Conservation (phyloP, 2,888 invertebrate genomes). For the Watsonalla binaria region DNA sequence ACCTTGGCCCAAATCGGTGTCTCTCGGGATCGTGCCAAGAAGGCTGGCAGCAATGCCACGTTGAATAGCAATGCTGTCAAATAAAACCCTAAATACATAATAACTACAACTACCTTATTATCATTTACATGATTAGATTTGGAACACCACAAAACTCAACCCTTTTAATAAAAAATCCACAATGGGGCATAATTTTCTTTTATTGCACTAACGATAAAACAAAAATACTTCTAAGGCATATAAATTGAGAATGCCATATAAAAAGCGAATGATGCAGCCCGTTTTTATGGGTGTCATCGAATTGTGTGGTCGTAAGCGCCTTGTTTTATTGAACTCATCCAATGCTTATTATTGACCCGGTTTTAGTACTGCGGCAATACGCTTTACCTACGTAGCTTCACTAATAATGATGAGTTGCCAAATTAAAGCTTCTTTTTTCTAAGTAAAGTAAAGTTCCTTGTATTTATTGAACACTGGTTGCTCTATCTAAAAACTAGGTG, state of each 20-base stretch:
- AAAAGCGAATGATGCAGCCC: slow-evolving; percentile 42
- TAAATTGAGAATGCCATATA: slow-evolving; percentile 47
- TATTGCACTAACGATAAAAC: slow-evolving; percentile 35
- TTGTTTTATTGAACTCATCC: slow-evolving; percentile 43
- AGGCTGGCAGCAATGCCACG: too few species aligned
- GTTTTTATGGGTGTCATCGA: slow-evolving; percentile 54
- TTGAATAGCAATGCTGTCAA: too few species aligned
- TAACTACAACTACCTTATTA: too few species aligned
- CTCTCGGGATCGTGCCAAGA: too few species aligned
- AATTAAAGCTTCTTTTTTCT: background rate
- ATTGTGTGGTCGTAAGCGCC: slow-evolving; percentile 47
- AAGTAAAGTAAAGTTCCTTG: too few species aligned
- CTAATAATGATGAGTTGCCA: background rate
- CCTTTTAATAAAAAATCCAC: background rate
- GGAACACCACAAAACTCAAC: too few species aligned
- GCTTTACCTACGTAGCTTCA: background rate
- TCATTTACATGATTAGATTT: too few species aligned
- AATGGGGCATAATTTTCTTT: slow-evolving; percentile 18
- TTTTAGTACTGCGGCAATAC: slow-evolving; percentile 32
- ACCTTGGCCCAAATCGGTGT: too few species aligned
- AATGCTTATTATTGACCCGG: slow-evolving; percentile 51
- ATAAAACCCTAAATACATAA: too few species aligned
- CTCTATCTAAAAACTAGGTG: too few species aligned
- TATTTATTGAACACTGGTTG: too few species aligned
- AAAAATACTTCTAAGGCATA: slow-evolving; percentile 42